Conservation (phyloP, 2,888 invertebrate species). For the Glaucopsyche alexis region DNA sequence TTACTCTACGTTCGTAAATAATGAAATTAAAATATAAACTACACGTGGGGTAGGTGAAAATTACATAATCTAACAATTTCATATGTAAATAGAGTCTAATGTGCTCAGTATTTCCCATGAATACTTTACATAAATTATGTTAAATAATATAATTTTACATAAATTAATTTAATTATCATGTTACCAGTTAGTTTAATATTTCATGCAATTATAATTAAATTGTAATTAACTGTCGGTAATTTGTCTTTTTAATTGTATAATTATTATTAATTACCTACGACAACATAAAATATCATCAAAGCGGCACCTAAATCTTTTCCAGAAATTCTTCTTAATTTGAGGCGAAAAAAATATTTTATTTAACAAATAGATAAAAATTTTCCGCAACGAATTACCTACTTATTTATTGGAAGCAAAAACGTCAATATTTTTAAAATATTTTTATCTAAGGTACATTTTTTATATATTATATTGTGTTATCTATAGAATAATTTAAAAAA, state of each 20-base stretch:
- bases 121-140: background rate
- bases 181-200: slow-evolving; percentile 7
- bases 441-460: background rate
- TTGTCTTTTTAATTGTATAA: slow-evolving; percentile 8
- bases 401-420: too few species aligned
- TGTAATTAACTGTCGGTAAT: background rate
- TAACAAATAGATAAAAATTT: background rate
- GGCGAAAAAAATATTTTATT: too few species aligned
- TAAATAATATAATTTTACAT: background rate
- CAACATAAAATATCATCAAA: background rate
- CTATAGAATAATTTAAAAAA: background rate
- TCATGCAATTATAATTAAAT: background rate
- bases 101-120: background rate
- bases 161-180: slow-evolving; percentile 17
- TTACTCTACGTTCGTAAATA: background rate
- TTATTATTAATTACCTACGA: background rate
- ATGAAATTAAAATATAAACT: background rate
- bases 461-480: too few species aligned
- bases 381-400: background rate
- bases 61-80: background rate
- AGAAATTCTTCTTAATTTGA: too few species aligned
- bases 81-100: background rate
- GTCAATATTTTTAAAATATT: background rate
- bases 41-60: background rate
- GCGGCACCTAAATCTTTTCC: background rate